Evolutionary conservation across 1,140 invertebrate genomes (phyloP).

Genomic region (Hylaeus anthracinus): DNA sequence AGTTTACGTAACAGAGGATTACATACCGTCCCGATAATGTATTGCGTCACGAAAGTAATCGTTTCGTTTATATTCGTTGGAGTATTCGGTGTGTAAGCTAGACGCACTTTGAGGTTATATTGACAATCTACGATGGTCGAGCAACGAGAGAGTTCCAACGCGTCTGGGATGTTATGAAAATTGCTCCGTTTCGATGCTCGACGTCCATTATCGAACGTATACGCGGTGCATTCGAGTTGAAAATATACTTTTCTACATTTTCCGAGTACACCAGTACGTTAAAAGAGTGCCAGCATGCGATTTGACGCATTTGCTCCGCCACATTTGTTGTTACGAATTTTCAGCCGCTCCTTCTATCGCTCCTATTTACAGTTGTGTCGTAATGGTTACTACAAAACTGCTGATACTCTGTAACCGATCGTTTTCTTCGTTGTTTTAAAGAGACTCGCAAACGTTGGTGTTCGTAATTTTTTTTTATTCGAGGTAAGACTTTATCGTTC

Average conservation of each 20-base stretch:
- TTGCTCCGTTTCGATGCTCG: slow-evolving; percentile 29
- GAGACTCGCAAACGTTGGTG: neutral
- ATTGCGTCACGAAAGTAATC: neutral
- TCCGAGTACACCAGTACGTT: neutral
- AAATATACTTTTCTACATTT: slow-evolving; percentile 3
- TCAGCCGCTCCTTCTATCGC: slow-evolving; percentile 13
- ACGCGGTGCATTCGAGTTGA: neutral
- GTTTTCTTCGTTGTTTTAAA: neutral
- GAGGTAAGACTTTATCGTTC: neutral
- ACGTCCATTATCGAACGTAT: no score
- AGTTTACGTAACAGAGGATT: slow-evolving; percentile 30
- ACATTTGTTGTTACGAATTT: slow-evolving; percentile 55
- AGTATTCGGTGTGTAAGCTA: neutral
- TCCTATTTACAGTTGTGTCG: slow-evolving; percentile 11
- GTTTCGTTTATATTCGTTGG: neutral
- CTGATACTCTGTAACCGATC: slow-evolving; percentile 1
- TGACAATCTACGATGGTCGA: slow-evolving; percentile 54
- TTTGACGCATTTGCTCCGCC: slow-evolving; percentile 37
- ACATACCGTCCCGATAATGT: neutral
- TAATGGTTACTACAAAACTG: slow-evolving; percentile 20
- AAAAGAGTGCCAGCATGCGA: slow-evolving; percentile 9
- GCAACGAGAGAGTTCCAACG: slow-evolving; percentile 38
- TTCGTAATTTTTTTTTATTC: neutral
- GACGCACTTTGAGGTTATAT: slow-evolving; percentile 62
- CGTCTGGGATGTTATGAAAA: slow-evolving; percentile 34